Percentiles rank a stretch among this genome's conserved stretches.
Evolutionary conservation across 2,797 vertebrate species (phyloP).

Genomic region (Numenius phaeopus): DNA sequence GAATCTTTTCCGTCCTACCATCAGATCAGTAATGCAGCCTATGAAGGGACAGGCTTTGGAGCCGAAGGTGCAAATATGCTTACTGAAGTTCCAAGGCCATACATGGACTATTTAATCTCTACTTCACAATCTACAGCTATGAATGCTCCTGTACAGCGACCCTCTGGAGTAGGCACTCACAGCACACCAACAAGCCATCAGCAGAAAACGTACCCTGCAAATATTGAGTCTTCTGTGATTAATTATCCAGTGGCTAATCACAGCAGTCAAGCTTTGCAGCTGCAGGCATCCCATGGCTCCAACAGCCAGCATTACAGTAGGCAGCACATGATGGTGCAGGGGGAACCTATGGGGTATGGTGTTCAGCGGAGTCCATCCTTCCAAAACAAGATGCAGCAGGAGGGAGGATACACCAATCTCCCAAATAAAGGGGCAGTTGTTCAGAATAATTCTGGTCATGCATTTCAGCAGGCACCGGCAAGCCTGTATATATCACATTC

Average conservation of each 20-base stretch:
- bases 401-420: slow-evolving; percentile 87
- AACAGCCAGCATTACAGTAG: slow-evolving; percentile 85
- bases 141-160: slow-evolving; percentile 86
- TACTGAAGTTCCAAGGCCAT: slow-evolving; percentile 87
- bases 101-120: slow-evolving; percentile 93
- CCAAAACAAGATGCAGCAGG: slow-evolving; percentile 91
- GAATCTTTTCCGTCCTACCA: slow-evolving; percentile 91
- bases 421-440: slow-evolving; percentile 86
- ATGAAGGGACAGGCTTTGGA: slow-evolving; percentile 87
- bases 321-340: slow-evolving; percentile 88
- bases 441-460: slow-evolving; percentile 80
- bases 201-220: slow-evolving; percentile 88
- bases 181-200: slow-evolving; percentile 78
- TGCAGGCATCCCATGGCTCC: slow-evolving; percentile 84
- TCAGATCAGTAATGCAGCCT: slow-evolving; percentile 86
- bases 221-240: slow-evolving; percentile 87
- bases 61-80: slow-evolving; percentile 80
- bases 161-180: slow-evolving; percentile 85
- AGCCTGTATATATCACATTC: slow-evolving; percentile 87
- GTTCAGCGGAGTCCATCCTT: slow-evolving; percentile 95
- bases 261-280: slow-evolving; percentile 83
- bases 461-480: slow-evolving; percentile 83
- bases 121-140: slow-evolving; percentile 84
- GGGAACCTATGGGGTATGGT: slow-evolving; percentile 84
- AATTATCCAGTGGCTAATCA: slow-evolving; percentile 86